phyloP scores from a whole-genome alignment of 2,113 vertebrate genomes.

The Formicarius rufipectus region DNA sequence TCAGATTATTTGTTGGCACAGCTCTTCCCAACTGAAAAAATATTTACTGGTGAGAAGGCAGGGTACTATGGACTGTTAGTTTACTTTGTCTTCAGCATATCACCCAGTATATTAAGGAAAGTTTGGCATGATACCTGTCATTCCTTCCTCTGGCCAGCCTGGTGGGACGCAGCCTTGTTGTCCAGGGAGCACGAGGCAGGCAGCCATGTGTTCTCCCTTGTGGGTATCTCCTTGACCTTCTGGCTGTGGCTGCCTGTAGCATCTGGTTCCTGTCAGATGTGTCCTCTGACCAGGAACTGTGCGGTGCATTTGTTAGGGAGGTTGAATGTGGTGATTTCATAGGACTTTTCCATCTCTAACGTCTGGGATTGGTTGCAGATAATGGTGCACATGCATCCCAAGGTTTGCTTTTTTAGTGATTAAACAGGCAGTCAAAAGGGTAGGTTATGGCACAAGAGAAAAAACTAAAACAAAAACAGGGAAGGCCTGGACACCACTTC shows the following conservation, averaged over 20 bases:
- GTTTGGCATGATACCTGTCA: not conserved
- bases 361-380: not conserved
- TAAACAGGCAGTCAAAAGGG: conserved; percentile 33
- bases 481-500: not conserved
- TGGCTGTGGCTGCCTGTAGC: not conserved
- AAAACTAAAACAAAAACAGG: not conserved
- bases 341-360: not conserved
- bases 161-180: not conserved
- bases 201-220: not conserved
- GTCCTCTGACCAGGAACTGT: not conserved
- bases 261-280: conserved; percentile 9
- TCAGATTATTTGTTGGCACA: conserved; percentile 62
- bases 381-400: not conserved
- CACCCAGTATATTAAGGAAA: not conserved
- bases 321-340: conserved; percentile 4
- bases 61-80: conserved; percentile 5
- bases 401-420: not conserved
- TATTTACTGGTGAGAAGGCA: conserved; percentile 2
- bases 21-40: conserved; percentile 59
- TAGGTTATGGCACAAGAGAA: not conserved
- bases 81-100: not conserved
- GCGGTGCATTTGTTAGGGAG: not conserved
- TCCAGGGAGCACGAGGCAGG: not conserved
- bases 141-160: not conserved
- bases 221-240: not conserved